phyloP scores from a whole-genome alignment of 2,797 vertebrate species.

The Poecilia wingei region DNA sequence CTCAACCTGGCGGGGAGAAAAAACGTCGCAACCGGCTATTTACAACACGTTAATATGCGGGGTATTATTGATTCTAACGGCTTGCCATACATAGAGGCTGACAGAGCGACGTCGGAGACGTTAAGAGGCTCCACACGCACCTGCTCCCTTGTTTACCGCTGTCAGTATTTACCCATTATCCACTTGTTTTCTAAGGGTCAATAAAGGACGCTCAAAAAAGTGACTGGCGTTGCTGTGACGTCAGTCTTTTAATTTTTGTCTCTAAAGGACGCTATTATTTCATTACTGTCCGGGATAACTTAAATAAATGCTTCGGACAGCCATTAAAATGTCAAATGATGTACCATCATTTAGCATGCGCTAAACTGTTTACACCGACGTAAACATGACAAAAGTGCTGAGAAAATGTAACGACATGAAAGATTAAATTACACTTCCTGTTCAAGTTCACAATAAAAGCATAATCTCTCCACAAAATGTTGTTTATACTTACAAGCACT shows the following conservation, averaged over 20 bases:
- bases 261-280: neutral
- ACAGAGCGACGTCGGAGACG: neutral
- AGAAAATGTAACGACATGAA: neutral
- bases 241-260: neutral
- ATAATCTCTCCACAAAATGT: neutral
- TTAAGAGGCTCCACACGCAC: neutral
- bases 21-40: neutral
- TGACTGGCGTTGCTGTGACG: neutral
- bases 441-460: constrained; percentile 44
- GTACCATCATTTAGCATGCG: too few species aligned
- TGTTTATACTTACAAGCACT: neutral
- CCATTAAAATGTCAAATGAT: neutral
- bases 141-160: neutral
- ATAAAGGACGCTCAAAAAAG: neutral
- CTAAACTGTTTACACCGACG: neutral
- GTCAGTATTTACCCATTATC: neutral
- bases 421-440: constrained; percentile 6
- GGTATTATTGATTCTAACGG: neutral
- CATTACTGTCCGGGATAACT: neutral
- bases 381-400: neutral
- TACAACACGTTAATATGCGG: neutral
- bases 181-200: neutral
- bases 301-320: neutral
- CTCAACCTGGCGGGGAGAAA: neutral
- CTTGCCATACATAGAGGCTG: neutral